Percentiles rank a stretch among this genome's conserved stretches.
phyloP scores from a whole-genome alignment of 1,140 invertebrate genomes.

The Calliopsis andreniformis region DNA sequence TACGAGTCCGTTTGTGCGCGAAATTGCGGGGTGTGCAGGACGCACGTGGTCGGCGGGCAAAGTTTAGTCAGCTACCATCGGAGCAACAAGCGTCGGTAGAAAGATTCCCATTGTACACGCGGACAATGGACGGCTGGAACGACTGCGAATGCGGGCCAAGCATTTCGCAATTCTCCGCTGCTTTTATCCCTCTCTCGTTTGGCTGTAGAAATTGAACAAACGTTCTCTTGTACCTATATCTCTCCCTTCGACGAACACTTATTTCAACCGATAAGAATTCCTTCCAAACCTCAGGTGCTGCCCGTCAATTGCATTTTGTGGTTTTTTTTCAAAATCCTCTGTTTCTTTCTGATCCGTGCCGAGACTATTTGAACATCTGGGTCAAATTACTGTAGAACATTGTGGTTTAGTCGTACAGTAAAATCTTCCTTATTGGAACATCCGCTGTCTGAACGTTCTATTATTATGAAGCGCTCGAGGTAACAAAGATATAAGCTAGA shows the following conservation, averaged over 20 bases:
- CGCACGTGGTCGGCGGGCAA: slow-evolving; percentile 60
- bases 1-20: slow-evolving; percentile 53
- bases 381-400: too few relatives aligned
- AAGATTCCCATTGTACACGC: slow-evolving; percentile 60
- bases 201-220: slow-evolving; percentile 44
- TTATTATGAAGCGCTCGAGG: too few relatives aligned
- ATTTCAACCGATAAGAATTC: neutral
- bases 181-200: slow-evolving; percentile 47
- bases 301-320: neutral
- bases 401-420: too few relatives aligned
- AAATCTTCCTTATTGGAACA: too few relatives aligned
- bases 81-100: slow-evolving; percentile 63
- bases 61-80: slow-evolving; percentile 59
- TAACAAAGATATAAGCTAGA: too few relatives aligned
- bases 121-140: slow-evolving; percentile 58
- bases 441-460: too few relatives aligned
- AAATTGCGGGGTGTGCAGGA: slow-evolving; percentile 52
- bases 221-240: slow-evolving; percentile 17
- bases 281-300: neutral
- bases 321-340: too few relatives aligned
- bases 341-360: too few relatives aligned
- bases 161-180: slow-evolving; percentile 55
- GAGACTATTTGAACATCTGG: too few relatives aligned
- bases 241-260: slow-evolving; percentile 35
- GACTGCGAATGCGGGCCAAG: slow-evolving; percentile 56